These are phyloP conservation scores for Charaxes varanes DNA, from an alignment of 1,140 invertebrate species.

Conservation along the genomic window DNA sequence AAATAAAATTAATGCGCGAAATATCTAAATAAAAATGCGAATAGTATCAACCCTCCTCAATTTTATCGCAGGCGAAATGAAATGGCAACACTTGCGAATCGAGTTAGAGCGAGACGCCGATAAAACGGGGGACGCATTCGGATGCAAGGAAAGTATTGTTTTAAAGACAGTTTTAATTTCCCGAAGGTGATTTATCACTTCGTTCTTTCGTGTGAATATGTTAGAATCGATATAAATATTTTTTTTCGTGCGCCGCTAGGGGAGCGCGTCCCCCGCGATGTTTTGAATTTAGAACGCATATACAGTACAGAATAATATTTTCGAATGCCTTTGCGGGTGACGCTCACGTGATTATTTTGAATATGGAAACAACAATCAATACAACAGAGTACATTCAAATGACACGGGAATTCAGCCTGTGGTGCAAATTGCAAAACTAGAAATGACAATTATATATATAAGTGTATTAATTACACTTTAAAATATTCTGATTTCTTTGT, in stretches of 20 bases:
- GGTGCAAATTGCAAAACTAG: too few relatives aligned
- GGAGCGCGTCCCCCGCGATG: constrained; percentile 56
- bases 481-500: too few relatives aligned
- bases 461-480: too few relatives aligned
- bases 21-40: constrained; percentile 10
- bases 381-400: too few relatives aligned
- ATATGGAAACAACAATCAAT: constrained; percentile 34
- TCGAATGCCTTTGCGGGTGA: constrained; percentile 65
- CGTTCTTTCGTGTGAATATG: constrained; percentile 44
- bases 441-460: too few relatives aligned
- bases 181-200: constrained; percentile 69
- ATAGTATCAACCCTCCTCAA: constrained; percentile 21
- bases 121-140: constrained; percentile 23
- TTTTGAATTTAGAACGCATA: constrained; percentile 64
- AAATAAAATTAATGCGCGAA: neutral
- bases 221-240: constrained; percentile 45
- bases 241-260: constrained; percentile 25
- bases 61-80: constrained; percentile 24
- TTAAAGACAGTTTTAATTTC: constrained; percentile 73
- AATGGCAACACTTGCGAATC: constrained; percentile 17
- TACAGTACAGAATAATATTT: constrained; percentile 43
- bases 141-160: constrained; percentile 65
- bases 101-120: constrained; percentile 19
- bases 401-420: too few relatives aligned
- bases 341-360: constrained; percentile 41